A percentile compares a stretch with the other conserved stretches of the same genome.
Conservation (phyloP, 2,888 invertebrate species). For the Apodemia mormo region DNA sequence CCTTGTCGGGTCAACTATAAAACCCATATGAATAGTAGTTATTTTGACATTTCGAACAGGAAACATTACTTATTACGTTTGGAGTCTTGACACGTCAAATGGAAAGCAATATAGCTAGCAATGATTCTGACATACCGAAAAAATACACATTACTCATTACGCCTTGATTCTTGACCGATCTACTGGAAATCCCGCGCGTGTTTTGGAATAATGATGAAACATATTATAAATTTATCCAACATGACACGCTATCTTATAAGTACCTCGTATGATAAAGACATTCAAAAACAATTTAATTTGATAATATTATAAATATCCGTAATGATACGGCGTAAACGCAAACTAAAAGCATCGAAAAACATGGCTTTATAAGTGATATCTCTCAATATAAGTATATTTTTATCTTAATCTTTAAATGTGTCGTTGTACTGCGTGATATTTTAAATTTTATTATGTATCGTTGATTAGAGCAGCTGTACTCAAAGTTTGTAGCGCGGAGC, state of each 20-base stretch:
- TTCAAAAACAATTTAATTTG: conserved; percentile 3
- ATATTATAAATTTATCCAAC: neutral
- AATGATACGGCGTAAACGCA: neutral
- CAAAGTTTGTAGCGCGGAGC: too few species aligned
- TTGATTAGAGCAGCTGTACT: too few species aligned
- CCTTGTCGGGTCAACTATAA: too few species aligned
- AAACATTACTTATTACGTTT: too few species aligned
- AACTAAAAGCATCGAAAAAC: neutral
- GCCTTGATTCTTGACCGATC: too few species aligned
- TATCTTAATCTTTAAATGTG: neutral
- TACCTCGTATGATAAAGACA: neutral
- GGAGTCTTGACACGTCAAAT: too few species aligned
- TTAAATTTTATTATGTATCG: neutral
- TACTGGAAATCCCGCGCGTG: too few species aligned
- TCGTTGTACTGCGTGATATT: neutral
- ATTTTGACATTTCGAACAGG: too few species aligned
- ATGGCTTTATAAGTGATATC: neutral
- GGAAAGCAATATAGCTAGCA: too few species aligned
- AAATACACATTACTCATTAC: too few species aligned
- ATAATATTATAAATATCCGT: neutral
- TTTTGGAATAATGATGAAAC: neutral
- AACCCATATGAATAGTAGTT: too few species aligned
- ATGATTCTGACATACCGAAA: too few species aligned
- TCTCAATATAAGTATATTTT: neutral
- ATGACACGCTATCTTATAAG: neutral